Conservation (phyloP, 1,140 invertebrate genomes). For the Adelges cooleyi region DNA sequence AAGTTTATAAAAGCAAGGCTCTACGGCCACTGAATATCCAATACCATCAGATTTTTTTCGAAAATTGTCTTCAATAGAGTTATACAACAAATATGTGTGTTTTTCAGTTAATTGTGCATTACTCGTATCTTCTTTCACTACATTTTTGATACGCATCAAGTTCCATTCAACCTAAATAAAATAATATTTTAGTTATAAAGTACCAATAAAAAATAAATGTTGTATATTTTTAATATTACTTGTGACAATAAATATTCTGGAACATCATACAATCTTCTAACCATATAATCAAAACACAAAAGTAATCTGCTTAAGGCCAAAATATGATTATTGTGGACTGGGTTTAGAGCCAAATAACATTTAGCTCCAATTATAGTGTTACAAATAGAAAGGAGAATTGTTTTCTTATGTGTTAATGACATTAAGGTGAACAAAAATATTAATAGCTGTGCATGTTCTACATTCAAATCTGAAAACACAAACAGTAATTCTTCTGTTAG, state of each 20-base stretch:
- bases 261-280: conserved; percentile 88
- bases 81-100: conserved; percentile 58
- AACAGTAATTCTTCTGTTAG: background rate
- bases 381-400: conserved; percentile 69
- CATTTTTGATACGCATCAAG: conserved; percentile 51
- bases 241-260: conserved; percentile 62
- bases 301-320: conserved; percentile 48
- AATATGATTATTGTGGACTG: conserved; percentile 9
- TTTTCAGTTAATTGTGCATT: conserved; percentile 43
- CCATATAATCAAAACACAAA: conserved; percentile 86
- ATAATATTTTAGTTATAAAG: too few species aligned
- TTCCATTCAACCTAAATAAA: conserved; percentile 65
- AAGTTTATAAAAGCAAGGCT: conserved; percentile 41
- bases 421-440: conserved; percentile 89
- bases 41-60: conserved; percentile 54
- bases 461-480: conserved; percentile 68
- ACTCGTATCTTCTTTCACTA: conserved; percentile 39
- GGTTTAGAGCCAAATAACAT: background rate
- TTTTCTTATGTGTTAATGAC: conserved; percentile 92
- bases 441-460: conserved; percentile 87
- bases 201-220: too few species aligned
- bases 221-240: conserved; percentile 40
- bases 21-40: conserved; percentile 66
- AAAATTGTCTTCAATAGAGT: conserved; percentile 69
- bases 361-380: conserved; percentile 47